Evolutionary conservation across 2,888 invertebrate species (phyloP).

Genomic region (Nomada goodeniana): DNA sequence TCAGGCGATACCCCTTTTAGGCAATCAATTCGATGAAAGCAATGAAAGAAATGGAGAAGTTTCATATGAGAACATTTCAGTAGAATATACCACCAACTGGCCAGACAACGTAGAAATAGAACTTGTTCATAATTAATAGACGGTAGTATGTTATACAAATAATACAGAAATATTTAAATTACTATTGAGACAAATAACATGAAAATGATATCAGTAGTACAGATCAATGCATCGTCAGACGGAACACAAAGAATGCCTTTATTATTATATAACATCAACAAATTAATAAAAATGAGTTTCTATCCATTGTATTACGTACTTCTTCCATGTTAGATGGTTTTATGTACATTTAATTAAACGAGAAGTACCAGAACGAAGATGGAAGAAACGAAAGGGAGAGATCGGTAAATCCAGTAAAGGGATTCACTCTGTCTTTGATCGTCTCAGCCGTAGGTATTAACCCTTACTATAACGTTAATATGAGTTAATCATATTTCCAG

Average conservation of each 20-base stretch:
- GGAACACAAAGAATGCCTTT: background rate
- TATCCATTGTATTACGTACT: background rate
- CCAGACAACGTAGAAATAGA: too few species aligned
- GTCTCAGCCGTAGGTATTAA: constrained; percentile 24
- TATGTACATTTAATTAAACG: constrained; percentile 27
- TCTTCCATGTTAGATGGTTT: constrained; percentile 12
- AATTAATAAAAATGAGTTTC: background rate
- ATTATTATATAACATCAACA: too few species aligned
- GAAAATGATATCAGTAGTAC: too few species aligned
- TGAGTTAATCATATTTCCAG: constrained; percentile 51
- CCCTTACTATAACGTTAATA: constrained; percentile 51
- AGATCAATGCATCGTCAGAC: background rate
- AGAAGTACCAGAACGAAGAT: background rate
- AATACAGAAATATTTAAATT: too few species aligned
- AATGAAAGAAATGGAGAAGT: too few species aligned
- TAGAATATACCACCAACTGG: background rate
- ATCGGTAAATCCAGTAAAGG: constrained; percentile 22
- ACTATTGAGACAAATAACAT: too few species aligned
- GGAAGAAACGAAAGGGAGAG: background rate
- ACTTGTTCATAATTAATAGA: too few species aligned
- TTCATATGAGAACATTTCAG: background rate
- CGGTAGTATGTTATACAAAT: too few species aligned
- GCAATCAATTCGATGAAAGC: too few species aligned
- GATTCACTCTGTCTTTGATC: constrained; percentile 15
- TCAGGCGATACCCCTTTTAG: too few species aligned